phyloP scores from a whole-genome alignment of 2,113 vertebrate species.

The Etheostoma cragini region DNA sequence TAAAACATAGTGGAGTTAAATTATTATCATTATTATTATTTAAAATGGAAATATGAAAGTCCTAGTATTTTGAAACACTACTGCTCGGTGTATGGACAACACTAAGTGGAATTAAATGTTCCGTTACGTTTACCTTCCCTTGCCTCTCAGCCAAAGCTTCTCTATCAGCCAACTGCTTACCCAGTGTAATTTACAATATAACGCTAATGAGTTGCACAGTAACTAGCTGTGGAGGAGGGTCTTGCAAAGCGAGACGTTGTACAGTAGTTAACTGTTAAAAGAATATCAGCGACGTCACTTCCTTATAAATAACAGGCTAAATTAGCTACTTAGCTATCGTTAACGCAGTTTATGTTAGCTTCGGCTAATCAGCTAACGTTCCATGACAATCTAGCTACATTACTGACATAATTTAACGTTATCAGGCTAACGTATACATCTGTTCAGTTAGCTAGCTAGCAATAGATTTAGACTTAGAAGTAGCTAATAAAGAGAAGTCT shows the following conservation, averaged over 20 bases:
- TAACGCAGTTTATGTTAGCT: constrained; percentile 11
- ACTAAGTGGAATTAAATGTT: not conserved
- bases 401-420: not conserved
- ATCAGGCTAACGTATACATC: not conserved
- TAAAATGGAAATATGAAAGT: not conserved
- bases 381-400: not conserved
- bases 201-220: not conserved
- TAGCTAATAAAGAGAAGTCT: no score
- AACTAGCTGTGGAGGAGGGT: not conserved
- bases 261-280: not conserved
- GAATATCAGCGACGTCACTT: not conserved
- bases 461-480: not conserved
- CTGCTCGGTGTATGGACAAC: not conserved
- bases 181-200: not conserved
- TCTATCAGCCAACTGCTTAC: not conserved
- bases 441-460: not conserved
- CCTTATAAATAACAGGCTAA: not conserved
- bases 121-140: not conserved
- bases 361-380: constrained; percentile 39
- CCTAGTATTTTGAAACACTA: not conserved
- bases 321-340: not conserved
- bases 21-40: no score
- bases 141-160: not conserved
- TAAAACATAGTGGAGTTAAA: not conserved
- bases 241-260: no score